phyloP scores from a whole-genome alignment of 2,113 vertebrate genomes.

The Sminthopsis crassicaudata region DNA sequence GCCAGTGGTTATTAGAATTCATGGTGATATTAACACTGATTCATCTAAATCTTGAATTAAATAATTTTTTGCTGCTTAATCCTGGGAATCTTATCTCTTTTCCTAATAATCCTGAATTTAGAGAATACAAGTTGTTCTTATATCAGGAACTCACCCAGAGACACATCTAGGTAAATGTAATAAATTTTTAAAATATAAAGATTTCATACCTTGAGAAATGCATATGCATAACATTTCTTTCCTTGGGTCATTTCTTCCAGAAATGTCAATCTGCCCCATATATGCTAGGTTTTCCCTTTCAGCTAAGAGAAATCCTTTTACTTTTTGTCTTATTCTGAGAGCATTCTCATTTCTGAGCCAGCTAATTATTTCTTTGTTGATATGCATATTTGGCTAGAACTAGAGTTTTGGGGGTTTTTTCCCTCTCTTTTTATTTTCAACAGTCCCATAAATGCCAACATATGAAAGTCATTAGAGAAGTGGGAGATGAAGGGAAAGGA shows the following conservation, averaged over 20 bases:
- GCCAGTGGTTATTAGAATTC: not conserved
- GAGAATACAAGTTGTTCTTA: not conserved
- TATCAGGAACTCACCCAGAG: not conserved
- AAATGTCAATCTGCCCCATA: constrained; percentile 52
- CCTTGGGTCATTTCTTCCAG: constrained; percentile 48
- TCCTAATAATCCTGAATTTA: not conserved
- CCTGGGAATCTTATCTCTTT: not conserved
- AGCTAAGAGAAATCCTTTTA: constrained; percentile 22
- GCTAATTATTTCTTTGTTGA: constrained; percentile 48
- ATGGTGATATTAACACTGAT: not conserved
- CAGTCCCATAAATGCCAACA: constrained; percentile 25
- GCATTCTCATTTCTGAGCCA: constrained; percentile 39
- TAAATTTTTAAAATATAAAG: constrained; percentile 59
- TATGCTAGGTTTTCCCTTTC: constrained; percentile 42
- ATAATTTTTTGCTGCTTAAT: not conserved
- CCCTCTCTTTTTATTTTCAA: constrained; percentile 9
- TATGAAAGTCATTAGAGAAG: constrained; percentile 4
- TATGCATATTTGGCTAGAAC: constrained; percentile 19
- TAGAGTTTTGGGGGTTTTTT: not conserved
- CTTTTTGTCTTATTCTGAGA: constrained; percentile 12
- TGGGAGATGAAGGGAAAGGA: not conserved
- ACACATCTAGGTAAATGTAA: constrained; percentile 51
- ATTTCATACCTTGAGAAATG: constrained; percentile 64
- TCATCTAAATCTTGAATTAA: not conserved
- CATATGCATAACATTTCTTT: constrained; percentile 58